Conservation (phyloP, 2,888 invertebrate species). For the Agriopis marginaria region DNA sequence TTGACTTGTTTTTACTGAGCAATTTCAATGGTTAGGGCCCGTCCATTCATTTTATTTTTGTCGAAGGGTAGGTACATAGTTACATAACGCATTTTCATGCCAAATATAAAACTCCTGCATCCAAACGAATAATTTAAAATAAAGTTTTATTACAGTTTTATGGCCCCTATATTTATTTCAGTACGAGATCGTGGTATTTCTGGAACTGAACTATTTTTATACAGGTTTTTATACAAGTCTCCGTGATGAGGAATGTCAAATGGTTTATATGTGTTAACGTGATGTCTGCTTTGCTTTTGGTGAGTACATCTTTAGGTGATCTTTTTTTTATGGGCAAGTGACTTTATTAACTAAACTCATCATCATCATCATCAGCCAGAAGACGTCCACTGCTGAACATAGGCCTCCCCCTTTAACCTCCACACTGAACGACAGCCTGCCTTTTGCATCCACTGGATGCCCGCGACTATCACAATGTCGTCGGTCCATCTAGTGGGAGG, state of each 20-base stretch:
- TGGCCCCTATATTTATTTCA: conserved; percentile 50
- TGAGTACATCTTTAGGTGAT: conserved; percentile 51
- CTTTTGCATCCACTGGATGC: too few species aligned
- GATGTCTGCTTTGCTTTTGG: conserved; percentile 54
- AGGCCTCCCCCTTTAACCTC: too few species aligned
- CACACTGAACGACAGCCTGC: too few species aligned
- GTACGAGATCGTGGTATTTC: conserved; percentile 60
- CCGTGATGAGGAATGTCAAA: conserved; percentile 52
- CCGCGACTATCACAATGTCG: too few species aligned
- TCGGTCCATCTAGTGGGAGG: too few species aligned
- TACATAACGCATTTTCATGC: conserved; percentile 3
- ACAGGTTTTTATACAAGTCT: conserved; percentile 38
- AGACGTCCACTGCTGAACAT: too few species aligned
- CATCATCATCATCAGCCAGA: too few species aligned
- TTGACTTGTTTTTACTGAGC: too few species aligned
- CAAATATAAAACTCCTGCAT: conserved; percentile 11
- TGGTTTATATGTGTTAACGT: conserved; percentile 52
- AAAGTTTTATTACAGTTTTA: conserved; percentile 60
- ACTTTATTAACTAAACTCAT: too few species aligned
- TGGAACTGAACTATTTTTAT: conserved; percentile 50
- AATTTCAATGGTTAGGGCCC: too few species aligned
- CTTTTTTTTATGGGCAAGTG: too few species aligned
- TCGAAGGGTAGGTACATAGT: not conserved
- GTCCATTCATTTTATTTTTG: too few species aligned
- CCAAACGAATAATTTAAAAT: conserved; percentile 55